phyloP scores from a whole-genome alignment of 1,140 invertebrate genomes.

The Cotesia chilonis region DNA sequence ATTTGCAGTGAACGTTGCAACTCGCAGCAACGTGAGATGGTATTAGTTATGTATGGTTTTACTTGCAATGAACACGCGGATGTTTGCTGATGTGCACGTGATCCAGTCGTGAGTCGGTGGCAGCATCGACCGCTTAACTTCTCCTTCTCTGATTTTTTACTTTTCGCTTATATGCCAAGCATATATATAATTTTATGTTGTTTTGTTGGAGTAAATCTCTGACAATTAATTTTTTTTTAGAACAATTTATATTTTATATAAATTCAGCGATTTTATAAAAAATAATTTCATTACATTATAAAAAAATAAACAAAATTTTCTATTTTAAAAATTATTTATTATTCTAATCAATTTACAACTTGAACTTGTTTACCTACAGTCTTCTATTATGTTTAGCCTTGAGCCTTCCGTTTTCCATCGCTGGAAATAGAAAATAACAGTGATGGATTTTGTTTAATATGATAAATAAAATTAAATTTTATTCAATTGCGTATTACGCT shows the following conservation, averaged over 20 bases:
- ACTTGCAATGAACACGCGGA: slow-evolving; percentile 47
- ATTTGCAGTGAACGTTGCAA: not conserved
- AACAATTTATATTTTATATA: not conserved
- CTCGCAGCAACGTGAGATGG: slow-evolving; percentile 22
- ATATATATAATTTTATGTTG: too few relatives aligned
- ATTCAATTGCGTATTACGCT: too few relatives aligned
- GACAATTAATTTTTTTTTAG: not conserved
- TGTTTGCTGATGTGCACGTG: slow-evolving; percentile 56
- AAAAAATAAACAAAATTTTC: too few relatives aligned
- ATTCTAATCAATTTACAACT: not conserved
- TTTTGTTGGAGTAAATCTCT: not conserved
- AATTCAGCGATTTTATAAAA: too few relatives aligned
- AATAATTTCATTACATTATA: too few relatives aligned
- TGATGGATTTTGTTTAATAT: too few relatives aligned
- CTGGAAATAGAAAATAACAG: slow-evolving; percentile 14
- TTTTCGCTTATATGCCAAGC: not conserved
- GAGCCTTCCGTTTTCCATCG: not conserved
- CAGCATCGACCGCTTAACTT: slow-evolving; percentile 50
- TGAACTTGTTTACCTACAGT: not conserved
- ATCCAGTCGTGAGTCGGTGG: slow-evolving; percentile 49
- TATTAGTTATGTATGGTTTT: not conserved
- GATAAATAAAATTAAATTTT: too few relatives aligned
- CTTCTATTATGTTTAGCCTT: not conserved
- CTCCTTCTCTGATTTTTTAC: slow-evolving; percentile 28
- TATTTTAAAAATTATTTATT: not conserved